Conservation (phyloP, 2,797 vertebrate genomes). For the Chromis chromis region DNA sequence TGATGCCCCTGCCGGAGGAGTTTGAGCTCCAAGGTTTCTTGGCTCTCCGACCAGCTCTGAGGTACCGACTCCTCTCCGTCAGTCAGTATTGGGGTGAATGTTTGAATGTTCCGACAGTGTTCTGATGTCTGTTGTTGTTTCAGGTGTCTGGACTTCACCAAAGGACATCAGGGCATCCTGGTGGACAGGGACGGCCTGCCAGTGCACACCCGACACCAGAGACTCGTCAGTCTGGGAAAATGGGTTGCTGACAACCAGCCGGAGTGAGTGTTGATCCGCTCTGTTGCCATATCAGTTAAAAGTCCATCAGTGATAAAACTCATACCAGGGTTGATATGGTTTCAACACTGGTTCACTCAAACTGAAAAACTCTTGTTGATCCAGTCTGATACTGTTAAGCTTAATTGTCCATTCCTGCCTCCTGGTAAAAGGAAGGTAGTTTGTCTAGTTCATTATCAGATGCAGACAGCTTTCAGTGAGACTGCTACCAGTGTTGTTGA, state of each 20-base stretch:
- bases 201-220: conserved; percentile 88
- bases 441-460: too few species aligned
- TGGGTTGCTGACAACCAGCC: conserved; percentile 97
- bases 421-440: too few species aligned
- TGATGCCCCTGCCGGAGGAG: conserved; percentile 95
- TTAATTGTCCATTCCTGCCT: too few species aligned
- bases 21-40: conserved; percentile 98
- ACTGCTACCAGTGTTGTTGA: too few species aligned
- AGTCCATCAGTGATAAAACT: too few species aligned
- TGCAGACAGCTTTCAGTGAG: too few species aligned
- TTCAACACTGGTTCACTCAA: too few species aligned
- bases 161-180: conserved; percentile 95
- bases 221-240: conserved; percentile 91
- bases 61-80: conserved; percentile 72
- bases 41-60: conserved; percentile 94
- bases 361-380: too few species aligned
- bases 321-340: too few species aligned
- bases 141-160: conserved; percentile 97
- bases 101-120: neutral
- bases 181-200: conserved; percentile 91
- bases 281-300: neutral
- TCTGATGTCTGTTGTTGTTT: conserved; percentile 23
- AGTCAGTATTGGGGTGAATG: fast-evolving
- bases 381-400: too few species aligned
- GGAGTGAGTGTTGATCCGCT: conserved; percentile 78